phyloP scores from a whole-genome alignment of 2,888 invertebrate genomes.

The Chromoteleia sp. region DNA sequence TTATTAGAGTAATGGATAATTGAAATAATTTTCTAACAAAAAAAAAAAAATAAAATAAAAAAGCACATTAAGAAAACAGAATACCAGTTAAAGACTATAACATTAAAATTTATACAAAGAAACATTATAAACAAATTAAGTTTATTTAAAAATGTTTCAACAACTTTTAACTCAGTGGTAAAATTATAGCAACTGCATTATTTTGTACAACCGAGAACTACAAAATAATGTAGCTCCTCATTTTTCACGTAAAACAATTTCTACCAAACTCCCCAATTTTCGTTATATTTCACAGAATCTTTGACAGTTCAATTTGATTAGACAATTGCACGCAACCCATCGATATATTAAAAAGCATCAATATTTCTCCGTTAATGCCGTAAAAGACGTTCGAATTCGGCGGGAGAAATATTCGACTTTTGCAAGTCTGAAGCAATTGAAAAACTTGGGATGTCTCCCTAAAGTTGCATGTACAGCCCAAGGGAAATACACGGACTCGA shows the following conservation, averaged over 20 bases:
- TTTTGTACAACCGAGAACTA: too few relatives aligned
- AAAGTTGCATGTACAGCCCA: constrained; percentile 48
- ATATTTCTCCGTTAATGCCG: constrained; percentile 1
- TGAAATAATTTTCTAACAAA: too few relatives aligned
- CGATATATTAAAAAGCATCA: constrained; percentile 13
- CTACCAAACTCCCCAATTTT: not conserved
- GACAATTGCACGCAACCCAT: constrained; percentile 2
- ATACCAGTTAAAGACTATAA: too few relatives aligned
- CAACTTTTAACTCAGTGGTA: too few relatives aligned
- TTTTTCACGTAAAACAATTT: not conserved
- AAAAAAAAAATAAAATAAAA: too few relatives aligned
- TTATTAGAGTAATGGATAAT: too few relatives aligned
- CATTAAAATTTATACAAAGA: too few relatives aligned
- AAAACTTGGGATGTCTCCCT: constrained; percentile 50
- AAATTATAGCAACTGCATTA: too few relatives aligned
- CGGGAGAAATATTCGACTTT: constrained; percentile 29
- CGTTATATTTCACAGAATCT: not conserved
- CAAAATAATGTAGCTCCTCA: too few relatives aligned
- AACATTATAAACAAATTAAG: too few relatives aligned
- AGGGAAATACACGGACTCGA: constrained; percentile 50
- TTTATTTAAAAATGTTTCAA: too few relatives aligned
- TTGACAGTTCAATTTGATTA: constrained; percentile 33
- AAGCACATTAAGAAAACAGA: too few relatives aligned
- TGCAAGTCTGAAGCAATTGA: constrained; percentile 43
- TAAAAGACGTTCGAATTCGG: not conserved